Conservation (phyloP, 2,797 vertebrate genomes). For the Cossypha polioptera region DNA sequence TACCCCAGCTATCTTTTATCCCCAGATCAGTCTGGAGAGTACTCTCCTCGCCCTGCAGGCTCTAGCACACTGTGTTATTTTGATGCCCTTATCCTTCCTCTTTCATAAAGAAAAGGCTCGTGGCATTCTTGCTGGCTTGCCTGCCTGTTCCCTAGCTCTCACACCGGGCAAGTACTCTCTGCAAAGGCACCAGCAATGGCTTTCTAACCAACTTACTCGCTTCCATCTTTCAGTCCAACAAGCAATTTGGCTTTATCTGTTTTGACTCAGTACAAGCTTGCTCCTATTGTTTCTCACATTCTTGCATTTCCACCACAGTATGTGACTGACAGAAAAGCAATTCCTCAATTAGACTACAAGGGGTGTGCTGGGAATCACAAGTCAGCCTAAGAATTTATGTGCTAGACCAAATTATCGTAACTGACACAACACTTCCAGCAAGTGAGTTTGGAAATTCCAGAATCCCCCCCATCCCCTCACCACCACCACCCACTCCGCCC, state of each 20-base stretch:
- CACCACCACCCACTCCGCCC: neutral
- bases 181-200: neutral
- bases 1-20: neutral
- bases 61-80: neutral
- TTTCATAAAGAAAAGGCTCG: neutral
- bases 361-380: slow-evolving; percentile 29
- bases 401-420: slow-evolving; percentile 24
- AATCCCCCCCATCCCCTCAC: neutral
- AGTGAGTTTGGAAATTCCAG: slow-evolving; percentile 51
- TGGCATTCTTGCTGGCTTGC: neutral
- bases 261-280: neutral
- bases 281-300: slow-evolving; percentile 56
- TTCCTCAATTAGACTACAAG: slow-evolving; percentile 37
- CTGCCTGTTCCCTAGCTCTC: neutral
- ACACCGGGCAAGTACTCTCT: neutral
- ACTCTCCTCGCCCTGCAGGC: neutral
- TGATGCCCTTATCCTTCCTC: neutral
- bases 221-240: slow-evolving; percentile 3
- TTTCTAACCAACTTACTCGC: neutral
- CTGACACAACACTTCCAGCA: slow-evolving; percentile 59
- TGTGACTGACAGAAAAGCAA: slow-evolving; percentile 18
- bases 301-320: slow-evolving; percentile 33
- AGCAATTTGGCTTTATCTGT: slow-evolving; percentile 38
- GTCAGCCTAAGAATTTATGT: slow-evolving; percentile 24
- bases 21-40: neutral